phyloP scores from a whole-genome alignment of 2,113 vertebrate genomes.

The Crotalus helleri region DNA sequence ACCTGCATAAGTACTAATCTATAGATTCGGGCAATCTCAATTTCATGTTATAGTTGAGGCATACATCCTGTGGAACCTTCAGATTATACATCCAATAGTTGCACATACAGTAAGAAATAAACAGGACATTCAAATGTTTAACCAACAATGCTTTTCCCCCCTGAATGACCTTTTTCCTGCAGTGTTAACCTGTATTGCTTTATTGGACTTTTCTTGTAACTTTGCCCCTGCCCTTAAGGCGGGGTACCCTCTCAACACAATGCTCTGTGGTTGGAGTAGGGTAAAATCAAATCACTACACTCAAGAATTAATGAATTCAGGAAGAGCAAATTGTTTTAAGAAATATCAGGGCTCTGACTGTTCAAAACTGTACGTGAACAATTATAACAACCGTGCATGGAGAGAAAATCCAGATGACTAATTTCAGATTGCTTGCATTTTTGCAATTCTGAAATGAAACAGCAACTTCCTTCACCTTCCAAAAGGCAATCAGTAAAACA shows the following conservation, averaged over 20 bases:
- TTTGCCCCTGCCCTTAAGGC: background rate
- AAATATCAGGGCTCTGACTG: background rate
- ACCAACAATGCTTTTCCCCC: no score
- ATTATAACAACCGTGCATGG: background rate
- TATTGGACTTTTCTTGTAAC: background rate
- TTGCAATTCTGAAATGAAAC: conserved; percentile 11
- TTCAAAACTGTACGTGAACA: background rate
- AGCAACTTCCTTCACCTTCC: conserved; percentile 12
- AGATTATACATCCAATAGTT: background rate
- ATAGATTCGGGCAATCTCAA: no score
- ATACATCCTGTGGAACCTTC: background rate
- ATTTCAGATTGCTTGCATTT: conserved; percentile 2
- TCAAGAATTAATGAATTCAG: background rate
- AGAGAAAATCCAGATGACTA: conserved; percentile 5
- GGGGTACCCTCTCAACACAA: no score
- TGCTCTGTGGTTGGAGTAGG: background rate
- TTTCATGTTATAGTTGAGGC: background rate
- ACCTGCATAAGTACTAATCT: background rate
- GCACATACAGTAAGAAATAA: background rate
- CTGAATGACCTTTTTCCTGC: background rate
- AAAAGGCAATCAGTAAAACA: conserved; percentile 12
- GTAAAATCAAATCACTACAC: background rate
- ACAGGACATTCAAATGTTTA: background rate
- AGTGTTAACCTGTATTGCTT: background rate
- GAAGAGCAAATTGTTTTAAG: background rate